A percentile compares a stretch with the other conserved stretches of the same genome.
These are phyloP conservation scores for Sinodicranocentrus sp. DNA, from an alignment of 2,888 invertebrate genomes.

Conservation along the genomic window DNA sequence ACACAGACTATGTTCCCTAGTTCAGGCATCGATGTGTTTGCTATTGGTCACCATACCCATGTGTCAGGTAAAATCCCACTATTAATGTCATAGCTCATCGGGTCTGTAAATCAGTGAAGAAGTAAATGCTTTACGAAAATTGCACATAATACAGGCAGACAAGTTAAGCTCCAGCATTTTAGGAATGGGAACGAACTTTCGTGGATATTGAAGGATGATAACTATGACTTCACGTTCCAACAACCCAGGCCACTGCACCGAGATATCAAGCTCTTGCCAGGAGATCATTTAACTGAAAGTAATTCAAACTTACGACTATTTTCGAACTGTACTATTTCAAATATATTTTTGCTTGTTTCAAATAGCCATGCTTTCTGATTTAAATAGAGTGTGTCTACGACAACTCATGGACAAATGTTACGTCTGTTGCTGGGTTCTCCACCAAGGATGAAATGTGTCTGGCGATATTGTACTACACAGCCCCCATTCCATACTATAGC, in stretches of 20 bases:
- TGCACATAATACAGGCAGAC: conserved; percentile 37
- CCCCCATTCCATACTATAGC: background rate
- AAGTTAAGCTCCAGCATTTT: conserved; percentile 39
- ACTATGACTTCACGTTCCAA: conserved; percentile 44
- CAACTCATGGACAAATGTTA: conserved; percentile 31
- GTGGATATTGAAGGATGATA: conserved; percentile 50
- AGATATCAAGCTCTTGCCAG: conserved; percentile 40
- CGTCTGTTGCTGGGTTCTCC: conserved; percentile 36
- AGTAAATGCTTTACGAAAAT: no score
- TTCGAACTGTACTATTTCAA: no score
- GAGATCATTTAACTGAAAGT: conserved; percentile 48
- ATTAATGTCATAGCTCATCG: no score
- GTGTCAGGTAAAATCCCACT: conserved; percentile 15
- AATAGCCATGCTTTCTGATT: conserved; percentile 2
- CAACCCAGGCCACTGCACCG: conserved; percentile 12
- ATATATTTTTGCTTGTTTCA: no score
- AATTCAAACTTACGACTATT: background rate
- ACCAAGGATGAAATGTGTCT: conserved; percentile 54
- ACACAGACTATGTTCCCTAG: conserved; percentile 29
- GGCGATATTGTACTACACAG: background rate
- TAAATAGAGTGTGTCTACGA: conserved; percentile 37
- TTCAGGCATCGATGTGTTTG: conserved; percentile 35
- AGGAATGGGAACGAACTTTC: conserved; percentile 39
- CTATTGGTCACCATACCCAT: conserved; percentile 43
- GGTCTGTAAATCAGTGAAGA: no score